Evolutionary conservation across 2,888 invertebrate species (phyloP).

Genomic region (Lochmaea capreae): DNA sequence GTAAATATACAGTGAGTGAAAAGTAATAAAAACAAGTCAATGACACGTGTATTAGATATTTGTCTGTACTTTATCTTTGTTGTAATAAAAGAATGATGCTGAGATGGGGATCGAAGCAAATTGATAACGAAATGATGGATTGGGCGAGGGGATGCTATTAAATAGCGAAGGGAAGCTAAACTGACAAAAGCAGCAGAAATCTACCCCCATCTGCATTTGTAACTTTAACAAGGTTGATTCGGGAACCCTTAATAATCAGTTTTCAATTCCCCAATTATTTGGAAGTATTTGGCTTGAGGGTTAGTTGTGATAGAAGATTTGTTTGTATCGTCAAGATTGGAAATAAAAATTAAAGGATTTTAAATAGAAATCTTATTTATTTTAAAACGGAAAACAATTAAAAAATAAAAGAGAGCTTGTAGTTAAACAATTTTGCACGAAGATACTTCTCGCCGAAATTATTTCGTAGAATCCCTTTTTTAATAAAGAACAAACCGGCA

Average conservation of each 20-base stretch:
- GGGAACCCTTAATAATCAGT: constrained; percentile 54
- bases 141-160: constrained; percentile 57
- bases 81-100: constrained; percentile 34
- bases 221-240: constrained; percentile 53
- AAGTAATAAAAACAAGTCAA: too few relatives aligned
- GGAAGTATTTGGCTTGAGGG: constrained; percentile 44
- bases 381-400: background rate
- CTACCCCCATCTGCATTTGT: constrained; percentile 58
- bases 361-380: background rate
- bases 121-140: constrained; percentile 57
- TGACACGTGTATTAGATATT: too few relatives aligned
- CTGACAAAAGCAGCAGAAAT: constrained; percentile 55
- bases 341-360: background rate
- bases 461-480: too few relatives aligned
- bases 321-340: background rate
- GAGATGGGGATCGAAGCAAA: constrained; percentile 47
- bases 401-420: too few relatives aligned
- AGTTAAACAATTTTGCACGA: background rate
- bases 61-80: background rate
- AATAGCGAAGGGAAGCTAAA: constrained; percentile 54
- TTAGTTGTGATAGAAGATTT: constrained; percentile 27
- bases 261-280: constrained; percentile 58
- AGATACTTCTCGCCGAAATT: too few relatives aligned
- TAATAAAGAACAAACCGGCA: too few relatives aligned
- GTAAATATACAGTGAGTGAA: too few relatives aligned